Percentiles rank a stretch among this genome's conserved stretches.
Evolutionary conservation across 2,888 invertebrate genomes (phyloP).

Genomic region (Flexamia atlantica): DNA sequence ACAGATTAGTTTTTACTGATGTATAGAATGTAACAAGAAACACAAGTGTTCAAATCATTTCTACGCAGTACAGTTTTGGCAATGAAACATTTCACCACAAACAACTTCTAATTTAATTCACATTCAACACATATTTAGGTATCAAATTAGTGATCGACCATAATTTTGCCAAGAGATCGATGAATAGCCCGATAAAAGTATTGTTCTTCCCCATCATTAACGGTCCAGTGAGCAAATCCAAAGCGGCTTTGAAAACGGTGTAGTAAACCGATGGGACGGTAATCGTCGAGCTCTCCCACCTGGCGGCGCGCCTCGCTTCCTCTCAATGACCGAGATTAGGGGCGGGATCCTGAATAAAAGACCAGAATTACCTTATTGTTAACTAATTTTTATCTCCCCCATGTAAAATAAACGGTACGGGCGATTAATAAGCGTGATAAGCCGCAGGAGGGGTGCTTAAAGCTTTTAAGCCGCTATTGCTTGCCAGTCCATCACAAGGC

Average conservation of each 20-base stretch:
- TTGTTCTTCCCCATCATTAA: slow-evolving; percentile 14
- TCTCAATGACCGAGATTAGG: slow-evolving; percentile 45
- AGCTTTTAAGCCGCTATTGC: slow-evolving; percentile 20
- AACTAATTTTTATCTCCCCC: slow-evolving; percentile 50
- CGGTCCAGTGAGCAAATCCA: slow-evolving; percentile 10
- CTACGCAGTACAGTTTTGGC: no score
- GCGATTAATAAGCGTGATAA: slow-evolving; percentile 35
- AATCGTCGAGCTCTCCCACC: slow-evolving; percentile 32
- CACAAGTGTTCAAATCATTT: no score
- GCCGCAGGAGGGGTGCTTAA: slow-evolving; percentile 16
- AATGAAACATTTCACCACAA: no score
- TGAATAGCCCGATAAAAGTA: slow-evolving; percentile 8
- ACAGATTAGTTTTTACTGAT: no score
- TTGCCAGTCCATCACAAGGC: not conserved
- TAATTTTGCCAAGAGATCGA: not conserved
- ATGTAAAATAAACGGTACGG: slow-evolving; percentile 48
- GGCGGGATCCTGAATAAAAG: slow-evolving; percentile 36
- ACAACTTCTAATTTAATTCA: not conserved
- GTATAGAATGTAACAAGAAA: no score
- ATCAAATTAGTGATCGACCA: not conserved
- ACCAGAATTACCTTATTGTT: slow-evolving; percentile 48
- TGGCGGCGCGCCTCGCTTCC: slow-evolving; percentile 20
- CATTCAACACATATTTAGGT: not conserved
- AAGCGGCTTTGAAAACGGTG: slow-evolving; percentile 35
- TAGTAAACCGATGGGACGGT: slow-evolving; percentile 33